A percentile compares a stretch with the other conserved stretches of the same genome.
phyloP scores from a whole-genome alignment of 2,113 vertebrate species.

The Python bivittatus region DNA sequence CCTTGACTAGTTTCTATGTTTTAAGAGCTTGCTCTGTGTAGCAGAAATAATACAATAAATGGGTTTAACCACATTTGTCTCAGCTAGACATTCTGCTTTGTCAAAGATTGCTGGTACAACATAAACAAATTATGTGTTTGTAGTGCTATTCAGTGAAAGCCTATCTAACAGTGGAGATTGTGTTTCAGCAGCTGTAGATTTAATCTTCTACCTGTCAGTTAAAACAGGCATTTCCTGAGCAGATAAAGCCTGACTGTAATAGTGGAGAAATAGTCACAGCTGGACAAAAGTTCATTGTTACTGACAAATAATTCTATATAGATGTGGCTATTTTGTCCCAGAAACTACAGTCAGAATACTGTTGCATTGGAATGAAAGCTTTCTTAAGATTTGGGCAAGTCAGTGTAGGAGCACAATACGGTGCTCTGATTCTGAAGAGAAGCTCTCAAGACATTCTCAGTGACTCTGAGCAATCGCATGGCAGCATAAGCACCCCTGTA shows the following conservation, averaged over 20 bases:
- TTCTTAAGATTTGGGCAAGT: slow-evolving; percentile 36
- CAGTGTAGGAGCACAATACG: slow-evolving; percentile 56
- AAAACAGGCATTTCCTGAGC: slow-evolving; percentile 85
- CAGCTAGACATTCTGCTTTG: slow-evolving; percentile 83
- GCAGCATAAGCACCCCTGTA: background rate
- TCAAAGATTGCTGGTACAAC: slow-evolving; percentile 78
- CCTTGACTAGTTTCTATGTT: slow-evolving; percentile 85
- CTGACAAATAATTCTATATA: slow-evolving; percentile 69
- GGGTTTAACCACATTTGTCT: slow-evolving; percentile 84
- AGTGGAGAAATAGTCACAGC: slow-evolving; percentile 71
- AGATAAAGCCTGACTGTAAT: slow-evolving; percentile 80
- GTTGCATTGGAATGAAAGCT: slow-evolving; percentile 52
- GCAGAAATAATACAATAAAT: slow-evolving; percentile 86
- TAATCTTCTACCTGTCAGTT: slow-evolving; percentile 88
- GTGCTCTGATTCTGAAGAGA: slow-evolving; percentile 28
- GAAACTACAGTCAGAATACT: slow-evolving; percentile 59
- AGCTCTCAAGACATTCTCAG: slow-evolving; percentile 20
- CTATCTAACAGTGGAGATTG: slow-evolving; percentile 81
- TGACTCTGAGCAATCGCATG: slow-evolving; percentile 15
- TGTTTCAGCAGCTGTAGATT: slow-evolving; percentile 83
- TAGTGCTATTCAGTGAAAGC: slow-evolving; percentile 77
- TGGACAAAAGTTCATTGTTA: slow-evolving; percentile 90
- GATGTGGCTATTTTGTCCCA: slow-evolving; percentile 58
- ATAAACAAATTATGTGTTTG: slow-evolving; percentile 84
- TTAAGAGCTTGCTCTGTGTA: slow-evolving; percentile 84